These are phyloP conservation scores for Scrobipalpa atriplicella DNA, from an alignment of 2,888 invertebrate genomes.

Conservation along the genomic window DNA sequence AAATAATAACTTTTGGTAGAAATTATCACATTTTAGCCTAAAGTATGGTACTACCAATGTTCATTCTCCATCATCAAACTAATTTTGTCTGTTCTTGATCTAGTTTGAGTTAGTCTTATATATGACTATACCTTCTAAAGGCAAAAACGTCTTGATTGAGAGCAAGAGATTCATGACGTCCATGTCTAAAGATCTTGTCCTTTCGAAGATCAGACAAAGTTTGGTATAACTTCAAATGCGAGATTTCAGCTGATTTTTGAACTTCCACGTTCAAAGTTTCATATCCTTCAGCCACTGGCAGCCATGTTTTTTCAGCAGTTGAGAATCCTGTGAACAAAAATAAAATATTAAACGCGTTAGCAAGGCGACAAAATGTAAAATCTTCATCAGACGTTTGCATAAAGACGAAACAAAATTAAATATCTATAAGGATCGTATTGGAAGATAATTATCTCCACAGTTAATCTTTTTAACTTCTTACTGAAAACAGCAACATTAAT, in stretches of 20 bases:
- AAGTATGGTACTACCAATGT: no score
- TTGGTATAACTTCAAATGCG: slow-evolving; percentile 85
- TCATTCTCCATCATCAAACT: no score
- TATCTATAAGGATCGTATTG: no score
- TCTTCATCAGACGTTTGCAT: not conserved
- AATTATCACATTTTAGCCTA: no score
- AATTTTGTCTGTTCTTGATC: no score
- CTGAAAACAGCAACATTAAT: not conserved
- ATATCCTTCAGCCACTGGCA: slow-evolving; percentile 86
- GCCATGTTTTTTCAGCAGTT: slow-evolving; percentile 82
- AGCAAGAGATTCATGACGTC: slow-evolving; percentile 79
- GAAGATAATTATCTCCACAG: no score
- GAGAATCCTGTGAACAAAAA: slow-evolving; percentile 82
- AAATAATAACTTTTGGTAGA: not conserved
- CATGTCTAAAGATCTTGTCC: slow-evolving; percentile 75
- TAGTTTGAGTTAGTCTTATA: not conserved
- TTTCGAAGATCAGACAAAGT: slow-evolving; percentile 80
- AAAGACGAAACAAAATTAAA: not conserved
- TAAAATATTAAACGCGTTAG: no score
- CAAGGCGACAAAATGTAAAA: no score
- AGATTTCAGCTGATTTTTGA: slow-evolving; percentile 72
- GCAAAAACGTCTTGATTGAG: slow-evolving; percentile 78
- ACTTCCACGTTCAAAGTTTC: slow-evolving; percentile 81
- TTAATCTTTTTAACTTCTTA: no score
- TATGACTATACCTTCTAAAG: slow-evolving; percentile 76